Percentiles rank a stretch among this genome's conserved stretches.
Evolutionary conservation across 2,113 vertebrate species (phyloP).

Genomic region (Lonchura striata): DNA sequence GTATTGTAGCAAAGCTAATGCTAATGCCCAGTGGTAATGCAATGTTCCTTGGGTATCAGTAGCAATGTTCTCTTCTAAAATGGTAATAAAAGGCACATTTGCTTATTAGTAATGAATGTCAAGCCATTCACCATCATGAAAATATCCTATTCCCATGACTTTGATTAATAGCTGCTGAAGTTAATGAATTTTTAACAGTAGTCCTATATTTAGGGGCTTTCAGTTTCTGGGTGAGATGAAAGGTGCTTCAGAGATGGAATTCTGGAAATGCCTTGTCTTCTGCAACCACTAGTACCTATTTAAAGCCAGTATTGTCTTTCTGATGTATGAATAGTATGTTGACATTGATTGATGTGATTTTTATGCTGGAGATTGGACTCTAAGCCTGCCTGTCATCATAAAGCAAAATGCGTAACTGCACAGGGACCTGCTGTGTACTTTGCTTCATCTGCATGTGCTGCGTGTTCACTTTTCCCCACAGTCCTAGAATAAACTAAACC

Average conservation of each 20-base stretch:
- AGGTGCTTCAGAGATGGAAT: constrained; percentile 43
- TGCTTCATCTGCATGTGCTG: not conserved
- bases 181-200: constrained; percentile 75
- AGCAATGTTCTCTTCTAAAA: not conserved
- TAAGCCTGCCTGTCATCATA: not conserved
- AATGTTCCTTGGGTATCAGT: not conserved
- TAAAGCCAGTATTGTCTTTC: constrained; percentile 61
- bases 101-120: constrained; percentile 68
- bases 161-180: constrained; percentile 61
- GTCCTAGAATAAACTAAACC: accelerated
- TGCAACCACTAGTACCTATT: constrained; percentile 49
- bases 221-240: constrained; percentile 67
- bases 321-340: constrained; percentile 9
- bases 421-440: not conserved
- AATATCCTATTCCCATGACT: constrained; percentile 62
- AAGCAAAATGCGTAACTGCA: not conserved
- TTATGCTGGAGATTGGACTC: constrained; percentile 13
- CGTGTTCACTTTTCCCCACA: not conserved
- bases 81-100: constrained; percentile 50
- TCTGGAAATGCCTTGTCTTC: constrained; percentile 40
- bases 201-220: constrained; percentile 77
- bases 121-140: constrained; percentile 51
- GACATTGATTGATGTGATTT: constrained; percentile 35
- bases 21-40: not conserved
- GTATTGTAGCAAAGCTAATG: not conserved